Percentiles rank a stretch among this genome's conserved stretches.
phyloP scores from a whole-genome alignment of 2,113 vertebrate genomes.

The Esox niger region DNA sequence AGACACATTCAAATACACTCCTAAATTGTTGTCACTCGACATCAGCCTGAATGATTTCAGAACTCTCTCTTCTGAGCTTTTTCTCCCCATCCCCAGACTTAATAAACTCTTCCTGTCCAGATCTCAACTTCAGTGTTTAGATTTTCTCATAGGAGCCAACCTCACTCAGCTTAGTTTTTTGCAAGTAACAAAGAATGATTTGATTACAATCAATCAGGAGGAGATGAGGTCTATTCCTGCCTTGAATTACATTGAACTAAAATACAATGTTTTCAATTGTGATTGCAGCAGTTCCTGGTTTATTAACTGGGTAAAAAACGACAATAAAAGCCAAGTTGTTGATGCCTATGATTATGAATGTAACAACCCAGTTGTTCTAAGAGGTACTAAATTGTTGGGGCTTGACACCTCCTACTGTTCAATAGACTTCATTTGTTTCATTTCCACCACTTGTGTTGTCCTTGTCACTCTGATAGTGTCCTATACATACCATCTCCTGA shows the following conservation, averaged over 20 bases:
- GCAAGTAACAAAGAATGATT: slow-evolving; percentile 54
- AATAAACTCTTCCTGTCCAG: slow-evolving; percentile 57
- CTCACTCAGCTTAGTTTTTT: slow-evolving; percentile 59
- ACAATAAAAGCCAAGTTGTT: slow-evolving; percentile 61
- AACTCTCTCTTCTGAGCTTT: slow-evolving; percentile 45
- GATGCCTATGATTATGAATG: slow-evolving; percentile 66
- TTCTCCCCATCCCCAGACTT: slow-evolving; percentile 52
- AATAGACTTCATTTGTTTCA: slow-evolving; percentile 50
- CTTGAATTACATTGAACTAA: slow-evolving; percentile 63
- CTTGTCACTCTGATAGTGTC: slow-evolving; percentile 48
- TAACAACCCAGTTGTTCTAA: slow-evolving; percentile 55
- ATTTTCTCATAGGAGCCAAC: slow-evolving; percentile 58
- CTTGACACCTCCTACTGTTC: slow-evolving; percentile 46
- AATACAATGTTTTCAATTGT: slow-evolving; percentile 67
- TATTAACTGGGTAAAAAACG: slow-evolving; percentile 50
- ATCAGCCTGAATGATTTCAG: slow-evolving; percentile 60
- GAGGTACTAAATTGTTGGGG: slow-evolving; percentile 47
- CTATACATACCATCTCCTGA: slow-evolving; percentile 62
- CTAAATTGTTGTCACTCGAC: slow-evolving; percentile 58
- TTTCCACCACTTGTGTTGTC: slow-evolving; percentile 35
- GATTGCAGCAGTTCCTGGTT: slow-evolving; percentile 67
- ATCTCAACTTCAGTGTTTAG: slow-evolving; percentile 54
- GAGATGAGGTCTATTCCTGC: slow-evolving; percentile 48
- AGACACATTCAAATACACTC: slow-evolving; percentile 56
- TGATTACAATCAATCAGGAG: slow-evolving; percentile 37